Percentiles rank a stretch among this genome's conserved stretches.
These are phyloP conservation scores for Anseranas semipalmata DNA, from an alignment of 2,113 vertebrate species.

Conservation along the genomic window DNA sequence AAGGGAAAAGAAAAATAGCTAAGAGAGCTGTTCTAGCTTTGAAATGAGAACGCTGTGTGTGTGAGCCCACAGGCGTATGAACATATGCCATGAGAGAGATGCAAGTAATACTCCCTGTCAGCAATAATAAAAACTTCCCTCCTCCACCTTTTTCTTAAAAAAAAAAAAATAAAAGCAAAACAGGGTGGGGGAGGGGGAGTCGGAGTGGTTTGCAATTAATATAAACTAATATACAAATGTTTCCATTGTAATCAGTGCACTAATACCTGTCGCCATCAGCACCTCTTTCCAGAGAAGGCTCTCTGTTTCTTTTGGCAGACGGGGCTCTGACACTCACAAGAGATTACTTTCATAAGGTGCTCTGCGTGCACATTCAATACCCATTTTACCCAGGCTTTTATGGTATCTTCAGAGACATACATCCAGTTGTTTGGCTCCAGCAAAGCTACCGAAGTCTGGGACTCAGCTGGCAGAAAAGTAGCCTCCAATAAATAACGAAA, in stretches of 20 bases:
- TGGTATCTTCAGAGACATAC: constrained; percentile 29
- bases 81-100: constrained; percentile 57
- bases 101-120: constrained; percentile 54
- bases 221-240: not conserved
- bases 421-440: constrained; percentile 32
- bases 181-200: not conserved
- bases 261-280: constrained; percentile 35
- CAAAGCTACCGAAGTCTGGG: constrained; percentile 22
- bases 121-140: constrained; percentile 35
- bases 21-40: constrained; percentile 48
- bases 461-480: not conserved
- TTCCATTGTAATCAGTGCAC: constrained; percentile 25
- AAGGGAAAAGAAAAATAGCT: constrained; percentile 59
- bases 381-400: constrained; percentile 5
- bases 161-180: not conserved
- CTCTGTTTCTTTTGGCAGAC: constrained; percentile 10
- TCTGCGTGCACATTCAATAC: not conserved
- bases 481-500: constrained; percentile 48
- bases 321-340: not conserved
- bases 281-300: not conserved
- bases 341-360: constrained; percentile 32
- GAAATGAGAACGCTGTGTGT: constrained; percentile 28
- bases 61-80: constrained; percentile 48
- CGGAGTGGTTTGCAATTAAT: not conserved
- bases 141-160: not conserved